phyloP scores from a whole-genome alignment of 2,797 vertebrate species.

The Tolypeutes matacus region DNA sequence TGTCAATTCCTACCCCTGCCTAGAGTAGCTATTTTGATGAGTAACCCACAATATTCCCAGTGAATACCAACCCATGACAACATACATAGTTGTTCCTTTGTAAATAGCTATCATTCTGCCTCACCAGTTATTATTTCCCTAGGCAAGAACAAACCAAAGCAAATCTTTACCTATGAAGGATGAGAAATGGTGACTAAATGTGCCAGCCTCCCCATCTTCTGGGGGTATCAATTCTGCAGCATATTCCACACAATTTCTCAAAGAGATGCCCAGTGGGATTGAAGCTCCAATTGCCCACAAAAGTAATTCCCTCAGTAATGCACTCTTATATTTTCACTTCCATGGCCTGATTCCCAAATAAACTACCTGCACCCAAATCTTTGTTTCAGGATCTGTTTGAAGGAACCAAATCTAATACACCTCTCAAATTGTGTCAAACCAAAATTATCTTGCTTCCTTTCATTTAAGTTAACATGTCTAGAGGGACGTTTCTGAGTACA shows the following conservation, averaged over 20 bases:
- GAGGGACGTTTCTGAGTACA: background rate
- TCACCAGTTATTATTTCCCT: slow-evolving; percentile 21
- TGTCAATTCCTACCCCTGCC: background rate
- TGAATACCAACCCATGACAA: background rate
- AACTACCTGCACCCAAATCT: background rate
- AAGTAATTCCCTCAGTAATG: background rate
- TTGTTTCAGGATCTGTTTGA: slow-evolving; percentile 53
- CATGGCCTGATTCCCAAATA: background rate
- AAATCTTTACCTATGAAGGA: background rate
- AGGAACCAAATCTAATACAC: slow-evolving; percentile 55
- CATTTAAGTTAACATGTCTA: background rate
- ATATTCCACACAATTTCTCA: background rate
- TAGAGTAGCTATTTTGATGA: slow-evolving; percentile 19
- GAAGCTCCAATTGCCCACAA: background rate
- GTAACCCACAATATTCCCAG: background rate
- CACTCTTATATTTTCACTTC: background rate
- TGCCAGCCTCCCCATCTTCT: background rate
- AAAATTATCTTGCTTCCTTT: slow-evolving; percentile 40
- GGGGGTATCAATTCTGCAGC: background rate
- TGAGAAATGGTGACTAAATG: background rate
- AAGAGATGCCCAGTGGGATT: background rate
- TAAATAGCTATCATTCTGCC: background rate
- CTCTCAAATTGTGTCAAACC: background rate
- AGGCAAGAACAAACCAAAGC: slow-evolving; percentile 18
- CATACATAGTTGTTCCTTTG: background rate